Percentiles rank a stretch among this genome's conserved stretches.
Evolutionary conservation across 2,888 invertebrate genomes (phyloP).

Genomic region (Nycteola revayana): DNA sequence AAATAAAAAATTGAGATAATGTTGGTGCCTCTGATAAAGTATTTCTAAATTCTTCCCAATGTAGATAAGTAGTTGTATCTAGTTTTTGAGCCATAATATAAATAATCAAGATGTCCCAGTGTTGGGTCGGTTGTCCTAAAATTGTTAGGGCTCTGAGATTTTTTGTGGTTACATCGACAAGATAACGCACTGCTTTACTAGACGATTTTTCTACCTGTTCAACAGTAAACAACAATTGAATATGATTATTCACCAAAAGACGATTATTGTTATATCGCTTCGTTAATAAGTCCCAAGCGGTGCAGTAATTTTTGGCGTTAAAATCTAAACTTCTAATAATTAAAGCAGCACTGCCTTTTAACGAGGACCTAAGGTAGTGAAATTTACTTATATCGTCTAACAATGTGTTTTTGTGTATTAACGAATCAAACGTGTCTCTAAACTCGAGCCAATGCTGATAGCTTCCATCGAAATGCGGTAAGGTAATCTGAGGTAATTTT

Average conservation of each 20-base stretch:
- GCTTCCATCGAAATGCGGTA: too few relatives aligned
- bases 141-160: constrained; percentile 10
- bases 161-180: constrained; percentile 6
- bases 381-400: constrained; percentile 8
- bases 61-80: constrained; percentile 3
- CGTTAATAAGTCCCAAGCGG: constrained; percentile 6
- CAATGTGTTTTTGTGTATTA: constrained; percentile 2
- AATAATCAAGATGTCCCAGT: constrained; percentile 9
- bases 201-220: not conserved
- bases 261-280: constrained; percentile 6
- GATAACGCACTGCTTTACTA: not conserved
- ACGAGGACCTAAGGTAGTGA: constrained; percentile 6
- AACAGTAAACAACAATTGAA: constrained; percentile 1
- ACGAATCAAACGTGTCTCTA: constrained; percentile 4
- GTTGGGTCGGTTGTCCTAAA: constrained; percentile 4
- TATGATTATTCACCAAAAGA: constrained; percentile 4
- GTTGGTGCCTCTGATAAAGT: not conserved
- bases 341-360: not conserved
- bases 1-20: not conserved
- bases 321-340: constrained; percentile 3
- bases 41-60: constrained; percentile 7
- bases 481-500: too few relatives aligned
- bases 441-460: too few relatives aligned
- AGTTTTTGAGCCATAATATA: constrained; percentile 10
- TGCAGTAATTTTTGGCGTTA: constrained; percentile 1